Evolutionary conservation across 92 coral and sea anemone species (phyloP), one percentile per base, ranked within the genome.

Genomic region (Montipora capitata): DNA sequence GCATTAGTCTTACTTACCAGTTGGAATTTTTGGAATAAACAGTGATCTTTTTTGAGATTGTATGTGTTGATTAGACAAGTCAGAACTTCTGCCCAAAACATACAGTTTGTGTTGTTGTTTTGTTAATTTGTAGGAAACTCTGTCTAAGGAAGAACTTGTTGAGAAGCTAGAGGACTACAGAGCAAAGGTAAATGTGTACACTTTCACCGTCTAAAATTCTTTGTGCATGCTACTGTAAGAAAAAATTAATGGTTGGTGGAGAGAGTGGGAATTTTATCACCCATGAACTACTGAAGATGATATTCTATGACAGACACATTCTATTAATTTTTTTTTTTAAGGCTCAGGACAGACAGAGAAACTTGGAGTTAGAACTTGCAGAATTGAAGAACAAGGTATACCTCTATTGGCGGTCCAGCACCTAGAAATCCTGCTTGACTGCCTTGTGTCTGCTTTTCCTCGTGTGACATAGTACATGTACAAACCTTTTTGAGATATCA

Each of bases 331-430:
- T 63, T 17, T 61, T 72, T 40, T 84, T 93, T 13, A 70, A 98
- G 95, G 91, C 93, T 20, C 80, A 88, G 70, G 96, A 90, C 12
- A 89, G 77, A 27, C 94, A 91, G 62, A 80, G 74, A 40, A 91
- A 81, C 78, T 61, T 96, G 81, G 93, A 98, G 77, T 80, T 78
- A 6, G 98, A 98, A 41, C 71, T 98, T 66, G 84, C 88, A 10
- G 97, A 96, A 62, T 89, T 96, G 95, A 98, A 96, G 73, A 86
- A 94, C 44, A 94, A 80, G 96, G 98, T 94, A 61, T 13, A 57
- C 35, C 35, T 27, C 35, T 27, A 27, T 27, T 27, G 35, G 35
- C 35, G 1, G 35, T 27, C 35, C 35, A 27, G 35, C 35, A 27
- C 35, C 35, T 27, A 27, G 35, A 1, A 27, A 27, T 27, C 35